phyloP scores from a whole-genome alignment of 2,113 vertebrate genomes.

The Nesospiza acunhae region DNA sequence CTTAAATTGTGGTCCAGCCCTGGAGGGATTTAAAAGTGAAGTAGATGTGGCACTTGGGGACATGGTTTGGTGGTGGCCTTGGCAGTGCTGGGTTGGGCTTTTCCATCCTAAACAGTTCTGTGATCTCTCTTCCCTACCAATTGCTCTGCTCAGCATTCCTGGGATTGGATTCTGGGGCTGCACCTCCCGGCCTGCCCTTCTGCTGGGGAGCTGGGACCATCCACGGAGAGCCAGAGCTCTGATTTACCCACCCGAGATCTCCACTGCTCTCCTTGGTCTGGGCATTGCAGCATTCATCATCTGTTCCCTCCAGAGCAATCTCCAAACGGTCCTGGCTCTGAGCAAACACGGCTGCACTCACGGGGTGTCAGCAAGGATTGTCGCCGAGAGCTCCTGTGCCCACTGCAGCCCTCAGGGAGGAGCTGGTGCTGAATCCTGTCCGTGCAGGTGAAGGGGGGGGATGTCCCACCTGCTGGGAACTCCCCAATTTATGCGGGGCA shows the following conservation, averaged over 20 bases:
- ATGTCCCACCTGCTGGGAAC: background rate
- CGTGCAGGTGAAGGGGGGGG: background rate
- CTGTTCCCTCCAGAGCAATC: constrained; percentile 31
- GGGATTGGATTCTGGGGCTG: accelerated
- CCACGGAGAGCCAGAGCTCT: background rate
- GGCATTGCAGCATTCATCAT: constrained; percentile 52
- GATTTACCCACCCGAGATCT: constrained; percentile 3
- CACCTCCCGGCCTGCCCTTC: background rate
- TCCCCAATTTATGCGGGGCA: accelerated
- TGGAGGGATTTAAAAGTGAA: background rate
- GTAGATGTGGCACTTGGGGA: background rate
- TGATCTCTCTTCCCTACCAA: background rate
- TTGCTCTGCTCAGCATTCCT: background rate
- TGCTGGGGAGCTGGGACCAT: background rate
- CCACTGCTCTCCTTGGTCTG: background rate
- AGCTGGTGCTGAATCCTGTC: background rate
- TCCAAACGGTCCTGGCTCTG: background rate
- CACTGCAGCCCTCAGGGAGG: background rate
- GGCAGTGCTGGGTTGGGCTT: background rate
- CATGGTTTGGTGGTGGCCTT: background rate
- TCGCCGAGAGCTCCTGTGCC: background rate
- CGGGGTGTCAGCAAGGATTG: background rate
- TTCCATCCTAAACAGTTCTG: background rate
- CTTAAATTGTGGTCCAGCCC: background rate
- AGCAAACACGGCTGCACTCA: background rate